Base-by-base conservation (phyloP, 2,113 vertebrate species). In the Butorides virescens region DNA sequence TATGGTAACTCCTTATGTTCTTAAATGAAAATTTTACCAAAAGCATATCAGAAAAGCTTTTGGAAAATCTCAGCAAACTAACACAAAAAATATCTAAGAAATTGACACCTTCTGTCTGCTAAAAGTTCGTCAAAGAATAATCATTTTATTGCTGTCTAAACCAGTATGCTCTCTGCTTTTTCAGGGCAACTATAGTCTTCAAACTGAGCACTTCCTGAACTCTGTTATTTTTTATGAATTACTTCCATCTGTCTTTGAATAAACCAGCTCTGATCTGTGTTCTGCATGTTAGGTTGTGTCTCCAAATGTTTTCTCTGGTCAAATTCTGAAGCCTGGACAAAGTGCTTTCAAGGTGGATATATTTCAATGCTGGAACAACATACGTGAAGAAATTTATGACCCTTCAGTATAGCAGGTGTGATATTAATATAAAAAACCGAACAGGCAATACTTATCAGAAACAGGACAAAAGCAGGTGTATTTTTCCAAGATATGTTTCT, bases 1-100 rank as follows among this genome's bases (percentile, higher is more conserved):
- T 96, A 96, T 94, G 95, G 89, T 85, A 91, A 91, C 70, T 96
- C 95, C 95, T 94, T 97, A 96, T 95, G 96, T 95, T 97, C 93
- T 71, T 87, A 81, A 91, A 75, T 36, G 20, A 91, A 89, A 91
- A 87, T 81, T 94, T 94, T 82, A 87, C 93, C 77, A 92, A 94
- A 95, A 89, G 65, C 68, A 12, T 95, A 91, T 92, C 65, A 8
- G 65, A 44, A 95, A 93, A 74, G 61, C 76, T 96, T 93, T 96
- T 71, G 61, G 80, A 95, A 97, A 97, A 72, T 85, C 56, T 95
- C 73, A 92, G 73, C 88, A 87, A 92, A 81, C 61, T 95, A 92
- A 87, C 84, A 91, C 47, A 89, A 92, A 95, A 93, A 95, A 77
- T 58, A 63, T 74, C 72, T 53, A 89, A 91, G 34, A 97, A 96